Base-by-base conservation (phyloP, 2,888 invertebrate species). In the Microctonus brassicae region DNA sequence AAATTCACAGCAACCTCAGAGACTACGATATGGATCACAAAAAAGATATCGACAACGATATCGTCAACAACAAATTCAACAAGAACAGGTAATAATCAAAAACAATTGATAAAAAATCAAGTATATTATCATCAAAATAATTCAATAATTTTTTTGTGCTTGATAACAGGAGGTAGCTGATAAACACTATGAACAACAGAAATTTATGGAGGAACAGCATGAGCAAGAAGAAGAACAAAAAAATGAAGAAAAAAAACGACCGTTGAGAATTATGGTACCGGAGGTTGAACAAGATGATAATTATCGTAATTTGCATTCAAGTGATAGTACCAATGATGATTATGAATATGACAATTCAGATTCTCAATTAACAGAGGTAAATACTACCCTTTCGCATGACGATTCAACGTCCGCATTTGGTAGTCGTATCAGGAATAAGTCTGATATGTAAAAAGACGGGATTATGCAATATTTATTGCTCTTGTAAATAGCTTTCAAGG, bases 221-320 rank as follows among this genome's bases (percentile, higher is more conserved):
- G 34, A 69, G 2, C 60, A 74, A 11, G 52, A 73, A 24, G 67
- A 75, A 24, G 71, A 60, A n/a, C 55, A 71, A 9, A 66, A 67
- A 2, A 61, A 60, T 47, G 42, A 73, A 42, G 39, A 68, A 33
- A 76, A 87, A 3, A 85, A 86, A 66, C 84, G 85, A 29, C 88
- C 89, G 0, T 74, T 90, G 61, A 86, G 89, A 73, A 90, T 90
- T 73, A 88, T 89, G 79, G 89, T 90, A 13, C 90, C 90, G 0
- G 89, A 90, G 55, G 75, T 78, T 0, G 88, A 88, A 17, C 88
- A 88, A 33, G 79, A 88, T 78, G 74, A 79, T 53, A 86, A 85
- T 17, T 80, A 84, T 5, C 84, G 84, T 65, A 84, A 87, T 52
- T 72, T 79, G 29, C 80, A 80, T 0, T 79, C 78, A 6, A 70